Conservation (phyloP, 2,888 invertebrate genomes). For the Chalcosyrphus nemorum region DNA sequence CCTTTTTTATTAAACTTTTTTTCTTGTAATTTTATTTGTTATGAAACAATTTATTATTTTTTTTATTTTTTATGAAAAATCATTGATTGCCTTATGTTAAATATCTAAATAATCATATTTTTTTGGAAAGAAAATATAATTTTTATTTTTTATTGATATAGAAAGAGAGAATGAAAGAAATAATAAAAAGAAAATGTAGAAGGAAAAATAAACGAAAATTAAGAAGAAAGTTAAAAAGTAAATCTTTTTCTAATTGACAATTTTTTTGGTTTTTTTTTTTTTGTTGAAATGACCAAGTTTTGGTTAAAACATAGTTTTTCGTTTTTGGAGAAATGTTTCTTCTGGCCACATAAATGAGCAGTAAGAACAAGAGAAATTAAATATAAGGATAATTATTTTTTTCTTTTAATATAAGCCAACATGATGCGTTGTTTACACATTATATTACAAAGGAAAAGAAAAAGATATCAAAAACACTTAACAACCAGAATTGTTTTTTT, state of each 20-base stretch:
- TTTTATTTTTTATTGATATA: slow-evolving; percentile 49
- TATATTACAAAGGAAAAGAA: slow-evolving; percentile 20
- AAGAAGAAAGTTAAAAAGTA: slow-evolving; percentile 24
- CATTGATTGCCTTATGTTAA: slow-evolving; percentile 65
- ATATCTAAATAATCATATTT: slow-evolving; percentile 48
- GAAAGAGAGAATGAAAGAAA: slow-evolving; percentile 26
- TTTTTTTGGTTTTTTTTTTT: too few relatives aligned
- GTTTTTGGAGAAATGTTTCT: slow-evolving; percentile 13
- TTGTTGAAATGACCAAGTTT: too few relatives aligned
- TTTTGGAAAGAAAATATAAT: slow-evolving; percentile 45
- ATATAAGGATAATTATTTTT: slow-evolving; percentile 17
- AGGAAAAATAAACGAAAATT: slow-evolving; percentile 55
- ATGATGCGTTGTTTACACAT: slow-evolving; percentile 41
- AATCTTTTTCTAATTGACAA: slow-evolving; percentile 25
- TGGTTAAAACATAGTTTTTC: slow-evolving; percentile 1
- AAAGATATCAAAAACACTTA: slow-evolving; percentile 25
- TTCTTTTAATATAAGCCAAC: slow-evolving; percentile 47
- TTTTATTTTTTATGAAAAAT: slow-evolving; percentile 44
- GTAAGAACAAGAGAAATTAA: slow-evolving; percentile 18
- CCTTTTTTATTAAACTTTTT: slow-evolving; percentile 17
- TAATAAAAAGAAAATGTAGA: slow-evolving; percentile 33
- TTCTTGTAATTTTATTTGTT: slow-evolving; percentile 48
- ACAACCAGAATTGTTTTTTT: slow-evolving; percentile 34
- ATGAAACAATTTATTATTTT: slow-evolving; percentile 42
- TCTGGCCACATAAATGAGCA: background rate